A percentile compares a stretch with the other conserved stretches of the same genome.
Conservation (phyloP, 2,797 vertebrate species). For the Pangasius larnaudii region DNA sequence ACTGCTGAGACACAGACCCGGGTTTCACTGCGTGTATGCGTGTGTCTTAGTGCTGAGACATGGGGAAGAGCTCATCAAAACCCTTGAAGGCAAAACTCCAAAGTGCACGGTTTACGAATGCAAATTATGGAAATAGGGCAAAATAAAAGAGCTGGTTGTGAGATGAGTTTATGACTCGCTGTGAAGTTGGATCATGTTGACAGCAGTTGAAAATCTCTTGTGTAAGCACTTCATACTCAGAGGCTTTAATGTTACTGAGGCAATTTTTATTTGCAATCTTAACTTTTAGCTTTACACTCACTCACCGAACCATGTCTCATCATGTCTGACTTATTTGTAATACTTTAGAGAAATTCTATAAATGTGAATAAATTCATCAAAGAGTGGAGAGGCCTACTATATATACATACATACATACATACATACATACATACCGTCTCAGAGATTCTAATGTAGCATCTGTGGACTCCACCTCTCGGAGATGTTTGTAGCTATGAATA, state of each 20-base stretch:
- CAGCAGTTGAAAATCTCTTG: conserved; percentile 62
- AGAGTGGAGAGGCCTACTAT: background rate
- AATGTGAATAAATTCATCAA: background rate
- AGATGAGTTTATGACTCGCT: conserved; percentile 67
- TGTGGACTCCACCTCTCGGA: conserved; percentile 73
- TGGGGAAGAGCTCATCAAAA: conserved; percentile 56
- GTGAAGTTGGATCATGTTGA: conserved; percentile 66
- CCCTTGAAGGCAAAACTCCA: conserved; percentile 65
- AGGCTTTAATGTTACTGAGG: conserved; percentile 36
- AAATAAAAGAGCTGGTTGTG: conserved; percentile 71
- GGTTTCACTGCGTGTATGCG: conserved; percentile 16
- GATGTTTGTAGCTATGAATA: conserved; percentile 75
- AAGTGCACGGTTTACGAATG: conserved; percentile 76
- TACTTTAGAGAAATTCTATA: background rate
- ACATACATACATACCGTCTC: conserved; percentile 64
- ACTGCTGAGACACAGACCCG: conserved; percentile 25
- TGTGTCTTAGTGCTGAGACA: conserved; percentile 20
- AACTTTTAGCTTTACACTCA: background rate
- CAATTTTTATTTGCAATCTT: conserved; percentile 18
- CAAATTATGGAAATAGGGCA: conserved; percentile 82
- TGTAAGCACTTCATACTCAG: conserved; percentile 32
- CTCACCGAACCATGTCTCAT: background rate
- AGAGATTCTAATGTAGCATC: conserved; percentile 68
- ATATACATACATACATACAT: background rate
- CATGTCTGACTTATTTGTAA: background rate